Percentiles rank a stretch among this genome's conserved stretches.
phyloP scores from a whole-genome alignment of 2,888 invertebrate genomes.

The Mesorhabditis belari region DNA sequence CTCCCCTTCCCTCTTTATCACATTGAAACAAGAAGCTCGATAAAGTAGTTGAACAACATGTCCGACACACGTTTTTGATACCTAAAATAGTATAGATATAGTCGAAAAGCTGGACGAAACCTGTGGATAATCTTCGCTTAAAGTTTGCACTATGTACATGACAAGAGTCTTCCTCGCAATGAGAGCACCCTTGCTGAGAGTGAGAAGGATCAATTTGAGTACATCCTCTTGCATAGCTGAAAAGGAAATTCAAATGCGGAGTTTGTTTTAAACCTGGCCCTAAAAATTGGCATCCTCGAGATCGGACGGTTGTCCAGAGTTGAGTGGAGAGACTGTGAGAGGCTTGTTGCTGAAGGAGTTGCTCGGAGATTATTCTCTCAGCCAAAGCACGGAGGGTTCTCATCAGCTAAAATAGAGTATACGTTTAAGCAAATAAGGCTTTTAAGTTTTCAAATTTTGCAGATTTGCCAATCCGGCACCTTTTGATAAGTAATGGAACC shows the following conservation, averaged over 20 bases:
- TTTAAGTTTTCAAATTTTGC: neutral
- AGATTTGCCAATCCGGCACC: constrained; percentile 61
- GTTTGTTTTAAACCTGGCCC: constrained; percentile 66
- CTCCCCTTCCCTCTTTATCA: constrained; percentile 73
- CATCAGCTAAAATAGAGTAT: neutral
- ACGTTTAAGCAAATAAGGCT: constrained; percentile 2
- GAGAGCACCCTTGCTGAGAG: constrained; percentile 70
- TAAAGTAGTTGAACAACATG: constrained; percentile 96
- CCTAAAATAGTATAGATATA: constrained; percentile 53
- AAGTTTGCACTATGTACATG: constrained; percentile 93
- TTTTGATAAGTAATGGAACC: neutral
- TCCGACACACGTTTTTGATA: constrained; percentile 96
- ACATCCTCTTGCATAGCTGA: constrained; percentile 97
- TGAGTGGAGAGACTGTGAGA: constrained; percentile 80
- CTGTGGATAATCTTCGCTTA: constrained; percentile 72
- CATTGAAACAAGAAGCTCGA: constrained; percentile 95
- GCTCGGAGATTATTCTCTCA: constrained; percentile 52
- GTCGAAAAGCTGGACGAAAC: constrained; percentile 57
- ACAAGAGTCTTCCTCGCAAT: constrained; percentile 65
- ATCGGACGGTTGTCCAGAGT: constrained; percentile 91
- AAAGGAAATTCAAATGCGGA: constrained; percentile 1
- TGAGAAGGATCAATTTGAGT: constrained; percentile 75
- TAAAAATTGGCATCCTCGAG: constrained; percentile 92
- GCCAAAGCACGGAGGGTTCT: neutral
- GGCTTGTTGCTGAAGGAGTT: constrained; percentile 82